These are phyloP conservation scores for Neodiprion pinetum DNA, from an alignment of 1,140 invertebrate genomes.

Conservation along the genomic window DNA sequence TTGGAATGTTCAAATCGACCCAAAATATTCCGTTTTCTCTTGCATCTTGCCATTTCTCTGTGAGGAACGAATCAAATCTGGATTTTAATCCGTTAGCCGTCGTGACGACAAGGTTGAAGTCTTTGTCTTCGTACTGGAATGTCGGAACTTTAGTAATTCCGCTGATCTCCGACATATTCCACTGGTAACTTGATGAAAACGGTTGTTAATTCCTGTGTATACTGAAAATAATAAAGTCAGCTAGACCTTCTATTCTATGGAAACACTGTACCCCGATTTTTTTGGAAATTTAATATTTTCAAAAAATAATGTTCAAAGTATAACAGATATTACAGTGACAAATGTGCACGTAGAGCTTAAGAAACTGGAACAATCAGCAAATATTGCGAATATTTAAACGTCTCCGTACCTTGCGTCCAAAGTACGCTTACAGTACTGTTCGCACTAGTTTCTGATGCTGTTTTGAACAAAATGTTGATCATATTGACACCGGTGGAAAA, in stretches of 20 bases:
- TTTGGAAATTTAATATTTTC: too few relatives aligned
- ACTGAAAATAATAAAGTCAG: conserved; percentile 16
- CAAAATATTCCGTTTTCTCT: conserved; percentile 42
- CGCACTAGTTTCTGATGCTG: too few relatives aligned
- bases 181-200: conserved; percentile 17
- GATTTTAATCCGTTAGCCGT: conserved; percentile 34
- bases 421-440: too few relatives aligned
- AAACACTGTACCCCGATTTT: too few relatives aligned
- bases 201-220: conserved; percentile 32
- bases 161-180: neutral
- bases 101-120: conserved; percentile 14
- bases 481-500: too few relatives aligned
- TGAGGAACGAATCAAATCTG: conserved; percentile 44
- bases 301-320: neutral
- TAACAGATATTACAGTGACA: neutral
- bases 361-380: too few relatives aligned
- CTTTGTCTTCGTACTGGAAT: conserved; percentile 20
- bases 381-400: too few relatives aligned
- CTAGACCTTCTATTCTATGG: neutral
- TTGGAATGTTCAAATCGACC: conserved; percentile 46
- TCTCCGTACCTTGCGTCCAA: too few relatives aligned
- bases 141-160: neutral
- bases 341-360: too few relatives aligned
- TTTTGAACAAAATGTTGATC: too few relatives aligned
- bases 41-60: conserved; percentile 45